Evolutionary conservation across 2,113 vertebrate genomes (phyloP).

Genomic region (Epinephelus lanceolatus): DNA sequence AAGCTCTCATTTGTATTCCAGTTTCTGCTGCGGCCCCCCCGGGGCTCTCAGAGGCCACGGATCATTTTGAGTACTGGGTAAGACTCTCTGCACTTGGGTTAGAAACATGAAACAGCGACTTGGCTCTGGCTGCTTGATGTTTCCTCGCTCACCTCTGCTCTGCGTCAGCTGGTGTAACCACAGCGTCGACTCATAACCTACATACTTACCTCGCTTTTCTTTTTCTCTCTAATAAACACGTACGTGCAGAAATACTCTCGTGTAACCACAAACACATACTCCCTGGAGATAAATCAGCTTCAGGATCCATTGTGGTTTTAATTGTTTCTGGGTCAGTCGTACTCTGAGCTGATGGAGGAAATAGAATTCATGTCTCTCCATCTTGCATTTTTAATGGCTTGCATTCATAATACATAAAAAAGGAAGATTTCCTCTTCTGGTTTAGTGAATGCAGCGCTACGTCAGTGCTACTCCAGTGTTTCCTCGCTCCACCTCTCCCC

Average conservation of each 20-base stretch:
- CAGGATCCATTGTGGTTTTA: constrained; percentile 22
- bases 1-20: constrained; percentile 63
- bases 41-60: constrained; percentile 32
- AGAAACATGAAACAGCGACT: constrained; percentile 22
- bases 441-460: constrained; percentile 33
- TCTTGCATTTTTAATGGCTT: constrained; percentile 69
- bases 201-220: not conserved
- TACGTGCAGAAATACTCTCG: not conserved
- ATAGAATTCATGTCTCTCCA: constrained; percentile 24
- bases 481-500: constrained; percentile 19
- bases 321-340: constrained; percentile 62
- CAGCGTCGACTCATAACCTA: constrained; percentile 17
- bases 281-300: constrained; percentile 27
- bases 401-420: constrained; percentile 62
- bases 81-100: constrained; percentile 37
- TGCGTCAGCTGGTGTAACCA: constrained; percentile 31
- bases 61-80: constrained; percentile 49
- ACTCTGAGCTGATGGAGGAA: constrained; percentile 40
- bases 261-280: not conserved
- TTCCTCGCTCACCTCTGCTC: constrained; percentile 16
- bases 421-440: not conserved
- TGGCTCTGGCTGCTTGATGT: constrained; percentile 16
- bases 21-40: constrained; percentile 7
- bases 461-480: constrained; percentile 17
- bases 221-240: not conserved